A percentile compares a stretch with the other conserved stretches of the same genome.
These are phyloP conservation scores for Lithobates pipiens DNA, from an alignment of 2,797 vertebrate species.

Conservation along the genomic window DNA sequence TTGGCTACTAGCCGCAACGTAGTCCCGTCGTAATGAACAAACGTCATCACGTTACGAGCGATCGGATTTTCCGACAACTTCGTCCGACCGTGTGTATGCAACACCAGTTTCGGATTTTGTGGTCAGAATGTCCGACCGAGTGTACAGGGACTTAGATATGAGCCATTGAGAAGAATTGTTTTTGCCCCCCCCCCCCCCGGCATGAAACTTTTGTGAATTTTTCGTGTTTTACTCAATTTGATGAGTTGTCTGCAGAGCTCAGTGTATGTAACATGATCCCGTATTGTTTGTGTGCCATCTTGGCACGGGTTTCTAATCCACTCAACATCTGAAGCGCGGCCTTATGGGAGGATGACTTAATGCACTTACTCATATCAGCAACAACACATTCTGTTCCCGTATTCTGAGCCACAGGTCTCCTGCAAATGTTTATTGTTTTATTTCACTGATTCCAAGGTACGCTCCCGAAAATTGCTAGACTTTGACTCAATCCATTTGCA, in stretches of 20 bases:
- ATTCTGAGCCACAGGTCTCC: constrained; percentile 1
- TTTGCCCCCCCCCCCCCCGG: no score
- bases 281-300: constrained; percentile 34
- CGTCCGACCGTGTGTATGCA: no score
- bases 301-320: constrained; percentile 30
- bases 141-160: no score
- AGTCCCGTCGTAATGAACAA: no score
- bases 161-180: no score
- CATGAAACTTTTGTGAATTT: background rate
- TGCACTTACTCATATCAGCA: constrained; percentile 55
- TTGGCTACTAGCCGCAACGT: no score
- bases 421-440: background rate
- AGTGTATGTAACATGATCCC: constrained; percentile 20
- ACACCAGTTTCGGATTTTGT: no score
- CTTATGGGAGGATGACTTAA: constrained; percentile 55
- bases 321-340: constrained; percentile 33
- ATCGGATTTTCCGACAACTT: no score
- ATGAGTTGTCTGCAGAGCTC: background rate
- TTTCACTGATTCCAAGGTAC: background rate
- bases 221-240: background rate
- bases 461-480: no score
- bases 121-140: no score
- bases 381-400: constrained; percentile 51
- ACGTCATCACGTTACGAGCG: no score
- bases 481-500: no score